phyloP scores from a whole-genome alignment of 2,888 invertebrate genomes.

The Lypha dubia region DNA sequence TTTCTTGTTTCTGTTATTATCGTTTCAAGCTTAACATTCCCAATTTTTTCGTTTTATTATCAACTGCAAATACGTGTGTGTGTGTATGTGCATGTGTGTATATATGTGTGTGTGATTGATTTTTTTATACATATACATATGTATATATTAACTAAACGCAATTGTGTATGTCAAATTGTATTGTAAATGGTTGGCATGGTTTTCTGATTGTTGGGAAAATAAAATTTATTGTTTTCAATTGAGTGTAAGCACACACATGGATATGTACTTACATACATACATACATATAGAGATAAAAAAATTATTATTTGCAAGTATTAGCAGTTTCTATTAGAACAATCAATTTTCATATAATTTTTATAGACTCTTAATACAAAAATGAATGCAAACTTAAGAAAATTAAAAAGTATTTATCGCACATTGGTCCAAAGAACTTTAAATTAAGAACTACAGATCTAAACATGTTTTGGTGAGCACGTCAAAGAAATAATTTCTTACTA shows the following conservation, averaged over 20 bases:
- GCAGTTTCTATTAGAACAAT: no score
- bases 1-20: slow-evolving; percentile 27
- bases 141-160: not conserved
- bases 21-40: slow-evolving; percentile 3
- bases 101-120: not conserved
- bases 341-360: no score
- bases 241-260: slow-evolving; percentile 76
- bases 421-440: no score
- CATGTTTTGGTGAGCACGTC: no score
- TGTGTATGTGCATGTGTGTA: not conserved
- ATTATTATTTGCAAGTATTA: no score
- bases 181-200: slow-evolving; percentile 59
- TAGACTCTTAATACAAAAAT: no score
- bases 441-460: no score
- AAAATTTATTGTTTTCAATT: slow-evolving; percentile 82
- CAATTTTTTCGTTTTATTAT: not conserved
- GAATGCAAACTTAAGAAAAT: no score
- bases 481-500: no score
- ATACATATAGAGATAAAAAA: not conserved
- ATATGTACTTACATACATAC: slow-evolving; percentile 7
- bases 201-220: slow-evolving; percentile 75
- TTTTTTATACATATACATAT: no score
- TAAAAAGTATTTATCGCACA: no score
- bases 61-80: slow-evolving; percentile 5
- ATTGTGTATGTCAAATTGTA: slow-evolving; percentile 51